A percentile compares a stretch with the other conserved stretches of the same genome.
phyloP scores from a whole-genome alignment of 1,140 invertebrate species.

The Zaprionus lachaisei region DNA sequence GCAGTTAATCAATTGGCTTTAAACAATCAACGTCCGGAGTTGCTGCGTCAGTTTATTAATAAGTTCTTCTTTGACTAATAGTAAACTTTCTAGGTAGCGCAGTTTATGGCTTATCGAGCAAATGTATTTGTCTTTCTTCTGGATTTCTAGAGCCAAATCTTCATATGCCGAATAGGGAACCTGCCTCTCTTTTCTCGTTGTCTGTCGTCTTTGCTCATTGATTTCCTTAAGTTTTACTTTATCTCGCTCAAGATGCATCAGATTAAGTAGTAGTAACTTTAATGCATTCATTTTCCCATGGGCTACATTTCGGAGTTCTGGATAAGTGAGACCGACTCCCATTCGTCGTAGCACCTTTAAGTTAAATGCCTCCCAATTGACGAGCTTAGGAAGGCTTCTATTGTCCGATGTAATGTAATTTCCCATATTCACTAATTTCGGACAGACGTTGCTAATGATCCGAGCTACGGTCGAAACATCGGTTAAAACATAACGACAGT shows the following conservation, averaged over 20 bases:
- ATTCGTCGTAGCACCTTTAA: slow-evolving; percentile 88
- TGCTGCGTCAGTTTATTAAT: slow-evolving; percentile 85
- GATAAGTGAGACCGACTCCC: slow-evolving; percentile 86
- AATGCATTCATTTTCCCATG: slow-evolving; percentile 86
- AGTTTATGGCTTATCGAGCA: slow-evolving; percentile 50
- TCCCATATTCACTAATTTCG: slow-evolving; percentile 89
- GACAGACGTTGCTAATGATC: slow-evolving; percentile 88
- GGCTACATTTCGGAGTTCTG: slow-evolving; percentile 86
- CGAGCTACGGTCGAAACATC: slow-evolving; percentile 90
- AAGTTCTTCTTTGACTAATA: slow-evolving; percentile 85
- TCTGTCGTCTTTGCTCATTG: neutral
- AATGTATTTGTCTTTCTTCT: slow-evolving; percentile 74
- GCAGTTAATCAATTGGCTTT: neutral
- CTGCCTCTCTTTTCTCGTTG: slow-evolving; percentile 74
- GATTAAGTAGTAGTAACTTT: slow-evolving; percentile 86
- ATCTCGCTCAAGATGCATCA: slow-evolving; percentile 28
- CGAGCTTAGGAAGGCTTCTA: slow-evolving; percentile 88
- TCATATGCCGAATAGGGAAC: slow-evolving; percentile 85
- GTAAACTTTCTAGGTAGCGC: slow-evolving; percentile 85
- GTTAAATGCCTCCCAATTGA: slow-evolving; percentile 90
- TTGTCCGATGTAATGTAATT: slow-evolving; percentile 88
- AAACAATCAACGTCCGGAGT: slow-evolving; percentile 14
- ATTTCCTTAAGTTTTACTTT: neutral
- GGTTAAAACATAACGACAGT: slow-evolving; percentile 28
- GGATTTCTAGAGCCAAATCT: slow-evolving; percentile 82